Conservation (phyloP, 2,113 vertebrate genomes). For the Asarcornis scutulata region DNA sequence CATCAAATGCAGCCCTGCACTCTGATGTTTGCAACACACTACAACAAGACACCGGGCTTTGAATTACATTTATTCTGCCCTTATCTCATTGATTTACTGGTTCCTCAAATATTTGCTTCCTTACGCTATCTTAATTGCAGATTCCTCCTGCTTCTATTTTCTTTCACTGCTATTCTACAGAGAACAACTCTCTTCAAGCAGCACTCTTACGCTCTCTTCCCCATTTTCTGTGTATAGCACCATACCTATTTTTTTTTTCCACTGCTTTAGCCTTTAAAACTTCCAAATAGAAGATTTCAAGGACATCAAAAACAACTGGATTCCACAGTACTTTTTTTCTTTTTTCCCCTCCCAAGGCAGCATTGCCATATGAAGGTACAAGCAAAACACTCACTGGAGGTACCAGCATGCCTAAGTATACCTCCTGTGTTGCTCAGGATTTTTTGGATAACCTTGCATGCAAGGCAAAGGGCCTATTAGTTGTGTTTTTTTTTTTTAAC, state of each 20-base stretch:
- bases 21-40: conserved; percentile 47
- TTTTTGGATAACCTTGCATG: neutral
- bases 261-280: neutral
- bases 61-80: conserved; percentile 59
- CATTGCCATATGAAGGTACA: neutral
- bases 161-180: neutral
- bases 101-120: conserved; percentile 71
- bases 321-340: neutral
- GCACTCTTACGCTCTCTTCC: neutral
- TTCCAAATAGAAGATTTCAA: neutral
- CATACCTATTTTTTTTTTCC: neutral
- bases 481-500: neutral
- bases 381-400: neutral
- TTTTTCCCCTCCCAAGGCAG: neutral
- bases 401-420: neutral
- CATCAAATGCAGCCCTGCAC: conserved; percentile 44
- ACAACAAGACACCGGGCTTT: conserved; percentile 46
- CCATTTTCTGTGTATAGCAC: neutral
- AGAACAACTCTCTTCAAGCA: neutral
- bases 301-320: neutral
- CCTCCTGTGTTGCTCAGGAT: neutral
- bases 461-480: neutral
- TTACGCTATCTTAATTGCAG: conserved; percentile 60
- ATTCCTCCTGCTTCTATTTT: conserved; percentile 34
- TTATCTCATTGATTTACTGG: conserved; percentile 49